Conservation (phyloP, 2,797 vertebrate genomes). For the Prunella strophiata region DNA sequence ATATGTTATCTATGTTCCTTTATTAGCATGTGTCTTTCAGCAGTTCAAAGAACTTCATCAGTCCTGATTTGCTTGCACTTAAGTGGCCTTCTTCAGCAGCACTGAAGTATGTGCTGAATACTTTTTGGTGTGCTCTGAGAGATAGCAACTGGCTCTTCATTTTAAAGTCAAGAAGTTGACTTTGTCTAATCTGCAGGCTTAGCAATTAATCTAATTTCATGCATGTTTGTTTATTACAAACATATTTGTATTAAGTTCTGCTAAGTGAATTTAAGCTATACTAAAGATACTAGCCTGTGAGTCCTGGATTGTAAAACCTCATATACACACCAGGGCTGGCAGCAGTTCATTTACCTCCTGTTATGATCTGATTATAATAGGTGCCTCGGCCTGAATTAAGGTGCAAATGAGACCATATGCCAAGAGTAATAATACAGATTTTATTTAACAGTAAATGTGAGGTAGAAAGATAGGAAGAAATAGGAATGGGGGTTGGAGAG, state of each 20-base stretch:
- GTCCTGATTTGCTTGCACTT: not conserved
- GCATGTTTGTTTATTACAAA: not conserved
- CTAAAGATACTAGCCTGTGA: not conserved
- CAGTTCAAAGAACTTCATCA: not conserved
- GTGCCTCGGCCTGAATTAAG: not conserved
- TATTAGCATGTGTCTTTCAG: not conserved
- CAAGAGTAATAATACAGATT: not conserved
- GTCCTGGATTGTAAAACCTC: not conserved
- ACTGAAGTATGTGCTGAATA: not conserved
- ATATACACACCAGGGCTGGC: not conserved
- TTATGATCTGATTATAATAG: fast-evolving
- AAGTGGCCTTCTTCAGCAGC: not conserved
- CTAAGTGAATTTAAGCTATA: not conserved
- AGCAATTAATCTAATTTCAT: not conserved
- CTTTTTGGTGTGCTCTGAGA: not conserved
- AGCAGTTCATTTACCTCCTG: not conserved
- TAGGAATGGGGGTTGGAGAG: fast-evolving
- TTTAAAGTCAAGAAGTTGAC: not conserved
- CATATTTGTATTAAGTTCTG: not conserved
- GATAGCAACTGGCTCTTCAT: not conserved
- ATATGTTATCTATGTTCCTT: not conserved
- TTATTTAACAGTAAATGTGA: not conserved
- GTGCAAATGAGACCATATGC: not conserved
- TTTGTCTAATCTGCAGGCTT: not conserved
- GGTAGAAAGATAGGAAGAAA: not conserved